phyloP scores from a whole-genome alignment of 30 jellyfish, hydroid and myxozoan species.

The Turritopsis rubra region DNA sequence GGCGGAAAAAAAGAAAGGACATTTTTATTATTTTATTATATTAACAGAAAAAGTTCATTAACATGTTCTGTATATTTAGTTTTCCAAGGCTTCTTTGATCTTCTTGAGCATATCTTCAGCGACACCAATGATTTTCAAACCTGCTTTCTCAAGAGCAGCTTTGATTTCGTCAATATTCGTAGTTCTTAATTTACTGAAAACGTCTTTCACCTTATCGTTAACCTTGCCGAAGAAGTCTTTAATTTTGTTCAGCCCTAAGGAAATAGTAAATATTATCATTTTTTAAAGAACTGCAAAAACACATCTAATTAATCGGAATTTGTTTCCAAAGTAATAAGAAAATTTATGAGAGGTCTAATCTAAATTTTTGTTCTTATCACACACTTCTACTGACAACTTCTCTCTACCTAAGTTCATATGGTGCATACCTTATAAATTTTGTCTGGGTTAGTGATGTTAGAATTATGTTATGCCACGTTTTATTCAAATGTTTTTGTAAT shows the following conservation, averaged over 20 bases:
- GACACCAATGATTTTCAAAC: constrained; percentile 9
- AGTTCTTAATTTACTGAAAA: background rate
- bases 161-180: background rate
- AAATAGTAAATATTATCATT: background rate
- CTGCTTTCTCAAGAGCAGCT: constrained; percentile 3
- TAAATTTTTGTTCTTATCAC: background rate
- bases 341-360: background rate
- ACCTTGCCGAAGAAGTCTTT: constrained; percentile 1
- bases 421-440: no score
- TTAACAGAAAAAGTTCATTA: background rate
- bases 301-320: background rate
- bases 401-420: no score
- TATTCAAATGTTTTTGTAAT: no score
- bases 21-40: background rate
- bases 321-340: background rate
- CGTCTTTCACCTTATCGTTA: background rate
- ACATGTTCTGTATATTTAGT: background rate
- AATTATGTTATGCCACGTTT: no score
- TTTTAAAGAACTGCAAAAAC: background rate
- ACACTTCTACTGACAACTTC: no score
- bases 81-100: constrained; percentile 5
- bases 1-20: background rate
- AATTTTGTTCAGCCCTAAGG: background rate
- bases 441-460: no score
- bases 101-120: background rate